These are phyloP conservation scores for Etheostoma nigrum DNA, from an alignment of 2,797 vertebrate genomes.

Conservation along the genomic window DNA sequence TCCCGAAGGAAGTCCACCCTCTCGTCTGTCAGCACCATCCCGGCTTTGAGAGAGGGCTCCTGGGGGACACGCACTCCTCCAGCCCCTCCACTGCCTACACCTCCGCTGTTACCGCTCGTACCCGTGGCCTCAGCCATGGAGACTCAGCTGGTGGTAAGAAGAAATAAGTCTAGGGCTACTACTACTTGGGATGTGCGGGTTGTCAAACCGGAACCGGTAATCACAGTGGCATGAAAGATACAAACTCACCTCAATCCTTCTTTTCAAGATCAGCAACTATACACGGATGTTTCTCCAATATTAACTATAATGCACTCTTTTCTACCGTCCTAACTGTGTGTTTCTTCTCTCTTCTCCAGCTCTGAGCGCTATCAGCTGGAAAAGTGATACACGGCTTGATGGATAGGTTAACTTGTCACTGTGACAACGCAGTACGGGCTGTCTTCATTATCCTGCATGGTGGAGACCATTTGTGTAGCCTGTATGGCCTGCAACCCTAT, in stretches of 20 bases:
- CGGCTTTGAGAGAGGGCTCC: slow-evolving; percentile 80
- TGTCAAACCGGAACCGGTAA: background rate
- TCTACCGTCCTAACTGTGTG: slow-evolving; percentile 1
- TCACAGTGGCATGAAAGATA: slow-evolving; percentile 4
- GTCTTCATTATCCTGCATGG: slow-evolving; percentile 36
- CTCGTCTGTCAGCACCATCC: slow-evolving; percentile 82
- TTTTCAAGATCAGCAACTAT: slow-evolving; percentile 17
- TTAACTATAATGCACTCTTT: slow-evolving; percentile 2
- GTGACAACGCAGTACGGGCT: slow-evolving; percentile 33
- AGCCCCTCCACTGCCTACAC: slow-evolving; percentile 49
- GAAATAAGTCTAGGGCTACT: slow-evolving; percentile 2
- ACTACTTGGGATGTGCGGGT: background rate
- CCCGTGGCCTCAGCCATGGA: slow-evolving; percentile 79
- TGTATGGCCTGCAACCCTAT: slow-evolving; percentile 62
- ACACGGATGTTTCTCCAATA: slow-evolving; percentile 6
- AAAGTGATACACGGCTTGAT: slow-evolving; percentile 60
- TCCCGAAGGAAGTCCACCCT: slow-evolving; percentile 87
- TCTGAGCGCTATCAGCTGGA: slow-evolving; percentile 19
- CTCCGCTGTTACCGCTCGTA: slow-evolving; percentile 49
- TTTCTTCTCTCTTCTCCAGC: slow-evolving; percentile 24
- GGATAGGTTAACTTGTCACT: slow-evolving; percentile 37
- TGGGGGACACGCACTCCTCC: slow-evolving; percentile 71
- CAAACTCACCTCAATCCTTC: slow-evolving; percentile 37
- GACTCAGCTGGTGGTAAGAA: slow-evolving; percentile 16
- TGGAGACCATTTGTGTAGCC: slow-evolving; percentile 35